A percentile compares a stretch with the other conserved stretches of the same genome.
Conservation (phyloP, 2,113 vertebrate species). For the Barbus barbus region DNA sequence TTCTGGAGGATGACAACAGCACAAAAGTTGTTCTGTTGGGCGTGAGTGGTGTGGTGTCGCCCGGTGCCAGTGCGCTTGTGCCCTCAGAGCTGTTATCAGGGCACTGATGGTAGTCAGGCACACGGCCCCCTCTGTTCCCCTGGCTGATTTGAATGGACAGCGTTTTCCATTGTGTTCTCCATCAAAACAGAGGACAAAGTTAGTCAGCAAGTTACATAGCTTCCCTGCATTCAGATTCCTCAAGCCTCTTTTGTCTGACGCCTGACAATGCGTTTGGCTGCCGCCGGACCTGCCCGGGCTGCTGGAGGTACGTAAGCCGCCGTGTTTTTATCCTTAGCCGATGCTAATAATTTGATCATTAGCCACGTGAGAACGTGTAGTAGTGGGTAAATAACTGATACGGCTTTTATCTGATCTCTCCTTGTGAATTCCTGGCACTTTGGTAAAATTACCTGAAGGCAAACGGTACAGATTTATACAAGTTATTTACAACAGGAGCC, state of each 20-base stretch:
- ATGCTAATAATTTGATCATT: constrained; percentile 42
- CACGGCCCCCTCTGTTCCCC: constrained; percentile 97
- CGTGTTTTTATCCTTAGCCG: constrained; percentile 44
- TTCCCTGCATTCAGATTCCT: constrained; percentile 90
- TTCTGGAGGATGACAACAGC: constrained; percentile 59
- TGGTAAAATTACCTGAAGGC: constrained; percentile 80
- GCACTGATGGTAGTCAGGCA: constrained; percentile 83
- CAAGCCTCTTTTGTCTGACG: constrained; percentile 89
- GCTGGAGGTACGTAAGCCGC: constrained; percentile 83
- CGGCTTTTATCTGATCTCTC: constrained; percentile 78
- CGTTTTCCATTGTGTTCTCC: constrained; percentile 96
- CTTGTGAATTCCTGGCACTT: constrained; percentile 76
- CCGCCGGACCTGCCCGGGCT: constrained; percentile 65
- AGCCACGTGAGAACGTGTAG: not conserved
- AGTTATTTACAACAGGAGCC: constrained; percentile 85
- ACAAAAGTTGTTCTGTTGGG: constrained; percentile 89
- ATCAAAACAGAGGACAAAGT: constrained; percentile 99
- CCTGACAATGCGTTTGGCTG: constrained; percentile 91
- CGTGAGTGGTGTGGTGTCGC: constrained; percentile 82
- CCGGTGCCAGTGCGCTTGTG: constrained; percentile 82
- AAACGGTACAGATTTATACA: constrained; percentile 82
- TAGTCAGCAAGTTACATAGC: constrained; percentile 97
- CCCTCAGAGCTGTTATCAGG: constrained; percentile 83
- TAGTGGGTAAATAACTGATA: not conserved
- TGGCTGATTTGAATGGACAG: constrained; percentile 99